Evolutionary conservation across 2,888 invertebrate genomes (phyloP).

Genomic region (Spilarctia lutea): DNA sequence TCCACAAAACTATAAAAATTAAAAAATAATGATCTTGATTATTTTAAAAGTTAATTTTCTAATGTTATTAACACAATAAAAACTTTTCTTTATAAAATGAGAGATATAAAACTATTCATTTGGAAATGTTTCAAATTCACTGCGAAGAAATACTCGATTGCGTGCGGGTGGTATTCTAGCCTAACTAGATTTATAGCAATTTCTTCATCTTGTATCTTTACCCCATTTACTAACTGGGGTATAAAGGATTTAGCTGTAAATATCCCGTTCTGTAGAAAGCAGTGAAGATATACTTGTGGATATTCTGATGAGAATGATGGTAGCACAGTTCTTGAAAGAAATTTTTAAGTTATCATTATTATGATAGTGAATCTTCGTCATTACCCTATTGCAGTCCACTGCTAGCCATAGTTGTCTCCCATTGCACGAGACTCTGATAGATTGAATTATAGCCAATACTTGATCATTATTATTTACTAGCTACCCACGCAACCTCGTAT

Average conservation of each 20-base stretch:
- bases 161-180: slow-evolving; percentile 27
- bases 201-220: slow-evolving; percentile 31
- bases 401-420: too few species aligned
- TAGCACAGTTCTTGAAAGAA: too few species aligned
- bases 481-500: too few species aligned
- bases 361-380: too few species aligned
- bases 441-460: too few species aligned
- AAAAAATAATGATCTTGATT: neutral
- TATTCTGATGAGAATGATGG: neutral
- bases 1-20: neutral
- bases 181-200: slow-evolving; percentile 35
- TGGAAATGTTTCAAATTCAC: neutral
- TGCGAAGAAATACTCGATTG: slow-evolving; percentile 29
- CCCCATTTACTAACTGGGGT: slow-evolving; percentile 45
- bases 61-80: neutral
- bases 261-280: slow-evolving; percentile 10
- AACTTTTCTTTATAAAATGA: neutral
- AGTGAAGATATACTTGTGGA: neutral
- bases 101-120: neutral
- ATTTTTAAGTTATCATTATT: too few species aligned
- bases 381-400: too few species aligned
- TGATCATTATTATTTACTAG: too few species aligned
- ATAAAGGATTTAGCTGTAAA: slow-evolving; percentile 18
- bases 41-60: neutral
- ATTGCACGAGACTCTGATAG: too few species aligned